These are phyloP conservation scores for Oplegnathus fasciatus DNA, from an alignment of 2,113 vertebrate genomes.

Conservation along the genomic window DNA sequence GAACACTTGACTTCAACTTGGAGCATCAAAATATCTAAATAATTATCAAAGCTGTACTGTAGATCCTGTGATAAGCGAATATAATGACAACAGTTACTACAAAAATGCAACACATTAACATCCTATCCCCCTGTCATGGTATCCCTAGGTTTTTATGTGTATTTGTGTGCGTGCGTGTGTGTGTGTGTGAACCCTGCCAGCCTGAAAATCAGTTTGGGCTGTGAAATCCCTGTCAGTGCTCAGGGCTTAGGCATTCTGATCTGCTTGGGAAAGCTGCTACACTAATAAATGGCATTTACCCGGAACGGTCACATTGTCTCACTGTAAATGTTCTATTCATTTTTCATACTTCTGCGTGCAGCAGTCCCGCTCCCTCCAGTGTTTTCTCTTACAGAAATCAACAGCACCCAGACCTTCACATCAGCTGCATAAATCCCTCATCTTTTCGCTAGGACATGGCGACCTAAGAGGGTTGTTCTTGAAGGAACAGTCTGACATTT, in stretches of 20 bases:
- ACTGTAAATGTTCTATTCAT: constrained; percentile 66
- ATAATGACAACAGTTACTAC: background rate
- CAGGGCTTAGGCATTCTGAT: constrained; percentile 73
- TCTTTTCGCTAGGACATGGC: background rate
- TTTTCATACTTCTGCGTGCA: constrained; percentile 46
- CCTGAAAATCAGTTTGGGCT: constrained; percentile 78
- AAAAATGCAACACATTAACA: constrained; percentile 17
- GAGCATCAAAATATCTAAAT: constrained; percentile 8
- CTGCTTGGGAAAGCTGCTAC: constrained; percentile 77
- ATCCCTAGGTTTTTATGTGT: background rate
- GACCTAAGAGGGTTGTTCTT: background rate
- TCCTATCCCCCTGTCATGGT: constrained; percentile 4
- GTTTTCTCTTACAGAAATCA: constrained; percentile 10
- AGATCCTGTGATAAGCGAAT: background rate
- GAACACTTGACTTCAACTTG: background rate
- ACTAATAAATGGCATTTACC: constrained; percentile 67
- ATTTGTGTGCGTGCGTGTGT: background rate
- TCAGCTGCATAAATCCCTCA: background rate
- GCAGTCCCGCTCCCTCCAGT: background rate
- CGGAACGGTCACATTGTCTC: constrained; percentile 78
- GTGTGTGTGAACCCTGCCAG: constrained; percentile 50
- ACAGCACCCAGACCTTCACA: background rate
- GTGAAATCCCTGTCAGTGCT: constrained; percentile 77
- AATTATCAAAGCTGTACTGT: background rate
- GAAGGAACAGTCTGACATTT: background rate